Percentiles rank a stretch among this genome's conserved stretches.
phyloP scores from a whole-genome alignment of 2,113 vertebrate genomes.

The Marmota monax region DNA sequence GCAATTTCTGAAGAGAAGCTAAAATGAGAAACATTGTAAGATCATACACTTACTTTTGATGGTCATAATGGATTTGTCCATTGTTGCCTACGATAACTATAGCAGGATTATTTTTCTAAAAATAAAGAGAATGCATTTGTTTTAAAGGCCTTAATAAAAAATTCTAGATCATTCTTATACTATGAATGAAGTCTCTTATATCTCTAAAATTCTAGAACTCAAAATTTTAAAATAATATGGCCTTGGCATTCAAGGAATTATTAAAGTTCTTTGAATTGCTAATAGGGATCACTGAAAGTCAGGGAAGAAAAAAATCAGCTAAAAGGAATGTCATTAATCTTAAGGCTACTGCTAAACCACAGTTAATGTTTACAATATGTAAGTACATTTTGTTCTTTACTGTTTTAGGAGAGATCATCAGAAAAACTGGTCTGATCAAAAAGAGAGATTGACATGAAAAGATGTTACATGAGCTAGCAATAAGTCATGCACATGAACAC shows the following conservation, averaged over 20 bases:
- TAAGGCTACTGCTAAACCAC: not conserved
- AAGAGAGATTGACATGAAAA: not conserved
- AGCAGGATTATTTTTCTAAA: conserved; percentile 98
- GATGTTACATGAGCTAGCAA: not conserved
- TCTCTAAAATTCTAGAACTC: not conserved
- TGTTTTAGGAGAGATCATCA: not conserved
- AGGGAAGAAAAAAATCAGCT: not conserved
- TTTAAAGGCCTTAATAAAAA: conserved; percentile 47
- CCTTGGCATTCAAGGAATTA: not conserved
- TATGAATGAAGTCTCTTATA: not conserved
- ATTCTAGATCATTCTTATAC: not conserved
- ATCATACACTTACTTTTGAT: conserved; percentile 95
- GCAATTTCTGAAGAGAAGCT: conserved; percentile 38
- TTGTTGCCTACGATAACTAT: conserved; percentile 96
- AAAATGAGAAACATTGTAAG: conserved; percentile 49
- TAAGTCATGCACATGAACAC: not conserved
- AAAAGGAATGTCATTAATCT: not conserved
- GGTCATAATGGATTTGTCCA: conserved; percentile 95
- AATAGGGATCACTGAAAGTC: not conserved
- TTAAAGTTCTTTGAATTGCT: conserved; percentile 30
- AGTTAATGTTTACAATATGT: not conserved
- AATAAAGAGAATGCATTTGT: conserved; percentile 64
- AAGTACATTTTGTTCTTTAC: not conserved
- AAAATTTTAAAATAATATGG: not conserved
- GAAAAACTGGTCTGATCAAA: not conserved